Evolutionary conservation across 2,888 invertebrate species (phyloP).

Genomic region (Invenusta paracnida): DNA sequence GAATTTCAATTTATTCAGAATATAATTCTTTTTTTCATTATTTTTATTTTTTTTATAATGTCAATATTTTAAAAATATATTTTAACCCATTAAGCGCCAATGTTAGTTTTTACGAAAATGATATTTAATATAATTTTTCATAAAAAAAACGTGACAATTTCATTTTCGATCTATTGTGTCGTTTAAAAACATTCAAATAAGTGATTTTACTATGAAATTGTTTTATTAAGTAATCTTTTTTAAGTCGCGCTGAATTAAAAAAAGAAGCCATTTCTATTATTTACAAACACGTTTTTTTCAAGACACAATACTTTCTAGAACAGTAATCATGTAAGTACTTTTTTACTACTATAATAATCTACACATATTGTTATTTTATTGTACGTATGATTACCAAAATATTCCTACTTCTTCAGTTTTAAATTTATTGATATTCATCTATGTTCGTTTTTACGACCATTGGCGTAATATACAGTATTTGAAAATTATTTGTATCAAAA

Average conservation of each 20-base stretch:
- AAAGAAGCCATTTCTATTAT: background rate
- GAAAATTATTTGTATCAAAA: background rate
- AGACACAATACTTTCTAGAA: background rate
- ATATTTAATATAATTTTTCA: background rate
- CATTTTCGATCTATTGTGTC: background rate
- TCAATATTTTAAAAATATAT: no score
- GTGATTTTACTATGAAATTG: background rate
- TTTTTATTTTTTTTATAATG: no score
- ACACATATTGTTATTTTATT: background rate
- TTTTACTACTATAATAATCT: background rate
- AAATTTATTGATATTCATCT: slow-evolving; percentile 14
- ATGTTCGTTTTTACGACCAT: slow-evolving; percentile 14
- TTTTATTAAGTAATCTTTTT: background rate
- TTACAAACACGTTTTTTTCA: background rate
- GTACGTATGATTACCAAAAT: background rate
- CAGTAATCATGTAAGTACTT: background rate
- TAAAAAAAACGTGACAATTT: background rate
- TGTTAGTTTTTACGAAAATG: background rate
- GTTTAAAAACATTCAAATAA: background rate
- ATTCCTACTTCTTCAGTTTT: background rate
- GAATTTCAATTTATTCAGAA: no score
- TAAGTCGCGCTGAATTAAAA: background rate
- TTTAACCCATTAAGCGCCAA: no score
- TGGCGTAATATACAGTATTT: background rate
- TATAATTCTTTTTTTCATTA: no score